phyloP scores from a whole-genome alignment of 2,888 invertebrate genomes.

The Andrena dorsata region DNA sequence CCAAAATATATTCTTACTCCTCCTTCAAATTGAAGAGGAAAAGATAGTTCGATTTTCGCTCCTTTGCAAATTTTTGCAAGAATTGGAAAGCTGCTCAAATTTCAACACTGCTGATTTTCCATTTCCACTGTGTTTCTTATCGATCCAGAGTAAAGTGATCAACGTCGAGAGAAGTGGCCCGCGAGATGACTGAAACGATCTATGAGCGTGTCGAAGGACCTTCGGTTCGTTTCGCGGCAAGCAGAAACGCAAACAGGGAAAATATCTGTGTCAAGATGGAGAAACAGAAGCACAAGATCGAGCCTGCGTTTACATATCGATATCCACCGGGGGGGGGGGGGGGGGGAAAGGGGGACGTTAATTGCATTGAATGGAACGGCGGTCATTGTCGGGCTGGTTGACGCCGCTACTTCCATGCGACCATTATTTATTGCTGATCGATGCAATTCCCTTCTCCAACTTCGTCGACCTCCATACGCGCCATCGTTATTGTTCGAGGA shows the following conservation, averaged over 20 bases:
- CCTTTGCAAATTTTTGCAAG: neutral
- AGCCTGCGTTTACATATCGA: slow-evolving; percentile 22
- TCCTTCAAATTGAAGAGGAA: neutral
- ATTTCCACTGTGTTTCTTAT: neutral
- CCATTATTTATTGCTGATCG: slow-evolving; percentile 50
- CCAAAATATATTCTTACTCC: neutral
- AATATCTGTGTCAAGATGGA: slow-evolving; percentile 62
- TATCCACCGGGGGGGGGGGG: neutral
- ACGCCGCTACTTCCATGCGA: slow-evolving; percentile 35
- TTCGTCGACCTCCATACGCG: slow-evolving; percentile 36
- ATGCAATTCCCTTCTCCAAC: slow-evolving; percentile 49
- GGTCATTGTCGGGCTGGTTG: slow-evolving; percentile 55
- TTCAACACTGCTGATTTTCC: neutral
- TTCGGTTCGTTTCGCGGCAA: slow-evolving; percentile 45
- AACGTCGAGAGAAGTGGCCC: slow-evolving; percentile 1
- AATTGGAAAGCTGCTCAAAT: neutral
- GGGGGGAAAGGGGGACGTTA: slow-evolving; percentile 25
- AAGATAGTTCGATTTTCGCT: neutral
- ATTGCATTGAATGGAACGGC: slow-evolving; percentile 53
- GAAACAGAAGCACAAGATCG: slow-evolving; percentile 47
- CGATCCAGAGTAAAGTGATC: neutral
- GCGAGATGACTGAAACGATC: slow-evolving; percentile 13
- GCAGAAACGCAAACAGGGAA: slow-evolving; percentile 28
- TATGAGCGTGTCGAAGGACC: slow-evolving; percentile 38
- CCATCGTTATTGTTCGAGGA: slow-evolving; percentile 29